Base-by-base conservation (phyloP, 2,797 vertebrate genomes). In the Lagocephalus sceleratus region DNA sequence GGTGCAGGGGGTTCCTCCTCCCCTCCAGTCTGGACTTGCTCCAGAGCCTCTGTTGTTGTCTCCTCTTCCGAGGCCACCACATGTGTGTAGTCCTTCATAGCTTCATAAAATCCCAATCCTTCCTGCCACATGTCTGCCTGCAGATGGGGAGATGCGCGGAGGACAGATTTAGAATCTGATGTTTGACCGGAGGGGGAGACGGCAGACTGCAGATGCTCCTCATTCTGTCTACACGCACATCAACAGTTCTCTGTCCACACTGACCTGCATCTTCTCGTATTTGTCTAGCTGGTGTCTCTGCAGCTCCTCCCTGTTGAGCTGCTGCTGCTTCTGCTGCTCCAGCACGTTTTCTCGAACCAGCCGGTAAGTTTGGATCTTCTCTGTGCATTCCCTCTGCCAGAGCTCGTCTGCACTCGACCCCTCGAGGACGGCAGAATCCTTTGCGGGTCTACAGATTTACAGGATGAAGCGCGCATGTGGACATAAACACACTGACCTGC, bases 251-350 rank as follows among this genome's bases (percentile, higher is more conserved):
- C 2, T 32, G 19, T 57, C 53, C 20, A 40, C n/a, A 66, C 71
- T 82, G 79, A 98, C 95, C 90, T 92, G 88, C 66, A 94, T 81
- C 49, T 83, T 76, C 20, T 90, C 79, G 48, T 92, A 94, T 65
- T 79, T 90, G 54, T 91, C 79, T 57, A 92, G 57, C 57, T 92
- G 79, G 47, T 50, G 68, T 47, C 79, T 76, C 74, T 91, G 93
- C 47, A 92, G 53, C 47, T 85, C 79, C 21, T 64, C 57, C 35
- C 88, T 83, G 17, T 78, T 59, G n/a, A 75, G 74, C 60, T 71
- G 62, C 61, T 92, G 86, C 39, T 84, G 66, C 47, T 88, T 66
- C 38, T 85, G 90, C 51, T 88, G 70, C 62, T 94, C 87, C 48
- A 92, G 73, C 50, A 89, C 32, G 6, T 80, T 78, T 14, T 82